Base-by-base conservation (phyloP, 2,888 invertebrate genomes). In the Eretmocerus hayati region DNA sequence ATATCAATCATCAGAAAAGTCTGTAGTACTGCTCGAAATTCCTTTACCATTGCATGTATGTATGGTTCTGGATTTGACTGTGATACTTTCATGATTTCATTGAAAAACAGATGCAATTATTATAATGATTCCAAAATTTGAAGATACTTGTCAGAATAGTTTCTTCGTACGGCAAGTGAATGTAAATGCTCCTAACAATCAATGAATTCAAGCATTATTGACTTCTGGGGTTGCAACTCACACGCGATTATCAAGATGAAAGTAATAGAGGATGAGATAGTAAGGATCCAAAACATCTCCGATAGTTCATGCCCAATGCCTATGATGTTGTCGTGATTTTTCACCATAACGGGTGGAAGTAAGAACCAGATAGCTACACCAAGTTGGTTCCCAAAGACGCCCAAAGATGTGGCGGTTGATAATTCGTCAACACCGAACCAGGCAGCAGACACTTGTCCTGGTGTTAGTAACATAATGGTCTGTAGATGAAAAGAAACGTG, bases 311-410 rank as follows among this genome's bases (percentile, higher is more conserved):
- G 46, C 69, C 79, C 75, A 26, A 80, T 74, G 5, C 71, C 66
- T 0, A 72, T 73, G 1, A 69, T 35, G 30, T 73, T 67, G 2
- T 73, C 73, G 26, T 73, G 72, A 58, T 75, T 74, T 50, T 58
- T 66, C 2, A 79, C 75, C 20, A 78, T 53, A 46, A 80, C 66
- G 1, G 86, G 83, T 1, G 85, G 83, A 5, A 85, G 52, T 5
- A 86, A 69, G 63, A 86, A 89, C 40, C 85, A 84, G 1, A 84
- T 61, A 0, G 85, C 84, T 32, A 83, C 75, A 2, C 87, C 77
- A n/a, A 87, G 65, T 76, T 85, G 84, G 59, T 81, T 82, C 5
- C 86, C 87, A 61, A 86, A 83, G 18, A 87, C 79, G 4, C 84
- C 85, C 18, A 86, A 72, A 37, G 85, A 80, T 57, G 84, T 84